A percentile compares a stretch with the other conserved stretches of the same genome.
Evolutionary conservation across 2,797 vertebrate genomes (phyloP).

Genomic region (Acanthurus lineatus): DNA sequence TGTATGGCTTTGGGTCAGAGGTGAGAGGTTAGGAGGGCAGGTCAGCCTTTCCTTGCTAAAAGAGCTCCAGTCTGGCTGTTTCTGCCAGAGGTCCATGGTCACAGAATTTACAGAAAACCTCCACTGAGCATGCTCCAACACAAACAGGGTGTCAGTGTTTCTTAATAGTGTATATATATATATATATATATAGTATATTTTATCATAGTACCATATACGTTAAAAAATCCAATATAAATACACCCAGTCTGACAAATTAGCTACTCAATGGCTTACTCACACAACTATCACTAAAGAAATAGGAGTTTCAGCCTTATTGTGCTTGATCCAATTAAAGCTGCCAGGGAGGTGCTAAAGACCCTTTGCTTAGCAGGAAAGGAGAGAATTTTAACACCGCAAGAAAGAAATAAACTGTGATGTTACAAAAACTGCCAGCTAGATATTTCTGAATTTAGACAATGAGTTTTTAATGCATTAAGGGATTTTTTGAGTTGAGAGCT

Average conservation of each 20-base stretch:
- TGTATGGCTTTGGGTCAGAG: constrained; percentile 62
- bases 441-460: background rate
- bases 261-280: constrained; percentile 3
- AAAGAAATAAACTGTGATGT: background rate
- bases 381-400: constrained; percentile 1
- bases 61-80: constrained; percentile 63
- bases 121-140: constrained; percentile 44
- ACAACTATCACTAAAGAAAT: constrained; percentile 14
- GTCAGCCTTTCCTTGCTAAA: constrained; percentile 59
- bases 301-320: background rate
- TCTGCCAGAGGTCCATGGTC: constrained; percentile 58
- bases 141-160: background rate
- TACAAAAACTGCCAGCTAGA: constrained; percentile 10
- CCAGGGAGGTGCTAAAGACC: background rate
- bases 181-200: no score
- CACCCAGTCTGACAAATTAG: constrained; percentile 7
- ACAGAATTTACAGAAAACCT: constrained; percentile 37
- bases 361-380: background rate
- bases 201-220: background rate
- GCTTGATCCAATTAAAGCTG: constrained; percentile 19
- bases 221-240: constrained; percentile 1
- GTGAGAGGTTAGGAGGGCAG: constrained; percentile 76
- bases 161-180: no score
- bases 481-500: background rate
- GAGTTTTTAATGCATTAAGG: background rate